A percentile compares a stretch with the other conserved stretches of the same genome.
phyloP scores from a whole-genome alignment of 1,140 invertebrate genomes.

The Tetramorium alpestre region DNA sequence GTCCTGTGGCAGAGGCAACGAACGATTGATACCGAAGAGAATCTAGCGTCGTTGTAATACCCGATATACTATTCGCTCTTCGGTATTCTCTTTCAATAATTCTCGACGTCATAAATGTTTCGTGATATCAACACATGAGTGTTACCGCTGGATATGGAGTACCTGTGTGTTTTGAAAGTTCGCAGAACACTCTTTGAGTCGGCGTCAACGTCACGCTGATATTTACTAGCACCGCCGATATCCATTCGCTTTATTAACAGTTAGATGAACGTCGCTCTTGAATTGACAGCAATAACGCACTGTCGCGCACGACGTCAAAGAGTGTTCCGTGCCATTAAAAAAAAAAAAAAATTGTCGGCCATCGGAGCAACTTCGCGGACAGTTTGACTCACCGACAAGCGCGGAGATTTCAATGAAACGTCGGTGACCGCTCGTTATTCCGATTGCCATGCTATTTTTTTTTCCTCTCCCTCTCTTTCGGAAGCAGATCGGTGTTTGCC shows the following conservation, averaged over 20 bases:
- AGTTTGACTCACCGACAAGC: not conserved
- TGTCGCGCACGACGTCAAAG: conserved; percentile 5
- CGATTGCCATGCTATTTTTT: conserved; percentile 31
- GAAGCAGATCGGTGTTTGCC: conserved; percentile 50
- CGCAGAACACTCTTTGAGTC: conserved; percentile 17
- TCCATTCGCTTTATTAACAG: not conserved
- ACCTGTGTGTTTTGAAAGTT: conserved; percentile 36
- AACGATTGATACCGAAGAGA: not conserved
- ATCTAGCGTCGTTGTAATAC: conserved; percentile 5
- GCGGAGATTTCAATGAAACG: conserved; percentile 25
- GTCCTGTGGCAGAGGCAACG: conserved; percentile 25
- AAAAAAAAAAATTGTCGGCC: conserved; percentile 19
- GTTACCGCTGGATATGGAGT: conserved; percentile 49
- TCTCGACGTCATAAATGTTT: conserved; percentile 46
- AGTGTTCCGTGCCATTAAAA: conserved; percentile 16
- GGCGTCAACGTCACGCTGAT: not conserved
- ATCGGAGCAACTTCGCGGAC: conserved; percentile 20
- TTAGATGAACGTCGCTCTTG: not conserved
- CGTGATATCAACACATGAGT: conserved; percentile 23
- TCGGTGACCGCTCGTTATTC: conserved; percentile 6
- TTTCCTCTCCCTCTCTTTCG: not conserved
- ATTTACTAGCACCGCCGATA: not conserved
- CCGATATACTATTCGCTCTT: conserved; percentile 20
- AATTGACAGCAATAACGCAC: conserved; percentile 23
- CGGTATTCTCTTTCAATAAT: conserved; percentile 17